These are phyloP conservation scores for Lepidocyrtinus sp. DNA, from an alignment of 2,888 invertebrate species.

Conservation along the genomic window DNA sequence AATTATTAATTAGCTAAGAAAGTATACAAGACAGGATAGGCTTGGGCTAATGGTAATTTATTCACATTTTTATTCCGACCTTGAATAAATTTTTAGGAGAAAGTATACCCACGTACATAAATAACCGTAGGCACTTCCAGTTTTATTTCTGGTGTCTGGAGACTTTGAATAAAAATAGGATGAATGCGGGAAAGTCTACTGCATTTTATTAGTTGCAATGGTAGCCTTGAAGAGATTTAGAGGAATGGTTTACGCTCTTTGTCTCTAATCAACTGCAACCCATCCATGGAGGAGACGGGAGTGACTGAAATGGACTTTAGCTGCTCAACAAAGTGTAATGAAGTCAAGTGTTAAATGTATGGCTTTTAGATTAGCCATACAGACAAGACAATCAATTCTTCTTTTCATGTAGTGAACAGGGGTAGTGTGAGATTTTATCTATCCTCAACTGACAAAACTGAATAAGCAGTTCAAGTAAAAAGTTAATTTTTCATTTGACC, in stretches of 20 bases:
- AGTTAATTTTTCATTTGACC: background rate
- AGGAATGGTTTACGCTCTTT: background rate
- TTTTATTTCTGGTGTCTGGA: too few species aligned
- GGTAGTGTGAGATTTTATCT: too few species aligned
- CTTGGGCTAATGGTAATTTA: too few species aligned
- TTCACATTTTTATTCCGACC: too few species aligned
- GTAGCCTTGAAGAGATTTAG: background rate
- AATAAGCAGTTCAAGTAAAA: background rate
- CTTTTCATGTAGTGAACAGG: too few species aligned
- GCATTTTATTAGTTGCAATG: background rate
- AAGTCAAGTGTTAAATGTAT: slow-evolving; percentile 18
- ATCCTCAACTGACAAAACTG: background rate
- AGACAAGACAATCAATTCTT: too few species aligned
- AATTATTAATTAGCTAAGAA: too few species aligned
- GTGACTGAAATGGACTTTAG: background rate
- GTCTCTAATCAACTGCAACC: background rate
- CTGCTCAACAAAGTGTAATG: background rate
- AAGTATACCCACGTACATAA: too few species aligned
- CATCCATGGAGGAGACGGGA: background rate
- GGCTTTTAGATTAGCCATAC: slow-evolving; percentile 32
- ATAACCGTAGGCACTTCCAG: too few species aligned
- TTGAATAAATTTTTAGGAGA: too few species aligned
- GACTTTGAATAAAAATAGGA: too few species aligned
- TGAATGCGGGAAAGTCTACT: background rate
- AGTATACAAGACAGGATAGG: too few species aligned